These are phyloP conservation scores for Furnarius figulus DNA, from an alignment of 2,113 vertebrate species.

Conservation along the genomic window DNA sequence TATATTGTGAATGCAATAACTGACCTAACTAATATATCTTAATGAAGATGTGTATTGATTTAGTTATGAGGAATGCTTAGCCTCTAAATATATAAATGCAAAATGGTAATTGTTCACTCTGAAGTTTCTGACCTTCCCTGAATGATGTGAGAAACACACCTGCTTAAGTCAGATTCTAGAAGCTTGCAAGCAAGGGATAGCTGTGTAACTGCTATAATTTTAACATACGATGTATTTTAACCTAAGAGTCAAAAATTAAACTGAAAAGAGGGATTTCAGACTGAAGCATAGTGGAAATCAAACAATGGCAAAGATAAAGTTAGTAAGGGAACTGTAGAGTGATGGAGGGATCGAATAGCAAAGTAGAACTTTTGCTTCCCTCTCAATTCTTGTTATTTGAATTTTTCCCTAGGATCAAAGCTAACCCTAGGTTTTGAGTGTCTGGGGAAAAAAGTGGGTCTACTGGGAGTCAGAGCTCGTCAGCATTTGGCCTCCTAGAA, in stretches of 20 bases:
- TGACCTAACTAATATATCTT: not conserved
- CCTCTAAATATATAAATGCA: not conserved
- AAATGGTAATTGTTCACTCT: not conserved
- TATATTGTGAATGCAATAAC: not conserved
- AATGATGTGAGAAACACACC: not conserved
- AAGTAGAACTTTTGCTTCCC: not conserved
- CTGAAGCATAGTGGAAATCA: not conserved
- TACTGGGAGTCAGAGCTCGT: not conserved
- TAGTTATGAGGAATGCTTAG: not conserved
- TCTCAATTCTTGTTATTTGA: not conserved
- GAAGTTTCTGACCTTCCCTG: not conserved
- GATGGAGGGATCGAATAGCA: not conserved
- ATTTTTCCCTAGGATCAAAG: not conserved
- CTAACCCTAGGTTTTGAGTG: not conserved
- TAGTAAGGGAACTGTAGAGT: not conserved
- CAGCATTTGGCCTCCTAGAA: not conserved
- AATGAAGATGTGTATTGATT: constrained; percentile 37
- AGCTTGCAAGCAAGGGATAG: not conserved
- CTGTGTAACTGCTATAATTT: not conserved
- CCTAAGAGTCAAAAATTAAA: not conserved
- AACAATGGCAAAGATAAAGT: not conserved
- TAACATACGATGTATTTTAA: not conserved
- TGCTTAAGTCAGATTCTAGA: not conserved
- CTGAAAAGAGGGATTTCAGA: rapidly evolving
- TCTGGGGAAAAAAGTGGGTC: not conserved